Evolutionary conservation across 2,113 vertebrate species (phyloP).

Genomic region (human): GRCh38 chr13:71481001-71481500

Average conservation of each 20-base stretch:
- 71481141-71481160: constrained; percentile 99
- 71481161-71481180: constrained; percentile 99
- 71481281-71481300: constrained; percentile 90
- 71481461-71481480: constrained; percentile 70
- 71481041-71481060: constrained; percentile 89
- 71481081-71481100: constrained; percentile 97
- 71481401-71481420: constrained; percentile 74
- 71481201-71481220: constrained; percentile 88
- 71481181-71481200: constrained; percentile 95
- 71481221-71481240: constrained; percentile 97
- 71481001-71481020: constrained; percentile 84
- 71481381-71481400: constrained; percentile 77
- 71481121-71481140: constrained; percentile 93
- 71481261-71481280: constrained; percentile 91
- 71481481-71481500: constrained; percentile 76
- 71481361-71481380: constrained; percentile 86
- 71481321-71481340: constrained; percentile 88
- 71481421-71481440: constrained; percentile 79
- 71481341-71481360: constrained; percentile 87
- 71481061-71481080: constrained; percentile 97
- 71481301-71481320: constrained; percentile 88
- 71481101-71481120: constrained; percentile 98
- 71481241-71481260: constrained; percentile 91
- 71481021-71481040: constrained; percentile 85
- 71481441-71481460: constrained; percentile 75